Conservation (phyloP, 2,888 invertebrate species). For the Villa cingulata region DNA sequence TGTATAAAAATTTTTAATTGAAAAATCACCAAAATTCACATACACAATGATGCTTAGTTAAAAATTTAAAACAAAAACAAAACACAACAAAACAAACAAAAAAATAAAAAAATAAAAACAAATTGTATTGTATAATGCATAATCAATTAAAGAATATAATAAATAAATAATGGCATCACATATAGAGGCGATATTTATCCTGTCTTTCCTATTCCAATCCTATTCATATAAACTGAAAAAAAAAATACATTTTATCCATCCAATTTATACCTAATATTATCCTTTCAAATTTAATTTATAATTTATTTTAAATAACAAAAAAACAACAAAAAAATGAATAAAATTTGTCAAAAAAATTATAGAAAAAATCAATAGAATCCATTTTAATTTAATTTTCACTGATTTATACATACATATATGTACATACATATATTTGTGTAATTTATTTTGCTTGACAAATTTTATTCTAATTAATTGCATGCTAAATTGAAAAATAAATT, state of each 20-base stretch:
- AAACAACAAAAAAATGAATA: conserved; percentile 7
- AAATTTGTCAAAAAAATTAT: conserved; percentile 8
- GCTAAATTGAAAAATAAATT: not conserved
- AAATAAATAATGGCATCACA: not conserved
- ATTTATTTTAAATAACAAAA: conserved; percentile 15
- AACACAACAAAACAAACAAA: too few relatives aligned
- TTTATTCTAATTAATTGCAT: conserved; percentile 6
- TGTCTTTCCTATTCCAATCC: not conserved
- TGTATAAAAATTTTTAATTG: too few relatives aligned
- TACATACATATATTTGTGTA: too few relatives aligned
- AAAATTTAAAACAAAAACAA: not conserved
- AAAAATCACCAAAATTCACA: not conserved
- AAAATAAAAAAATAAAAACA: too few relatives aligned
- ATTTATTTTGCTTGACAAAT: too few relatives aligned
- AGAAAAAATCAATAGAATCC: too few relatives aligned
- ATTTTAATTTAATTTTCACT: too few relatives aligned
- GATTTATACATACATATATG: too few relatives aligned
- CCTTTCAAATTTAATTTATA: conserved; percentile 16
- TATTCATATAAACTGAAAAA: not conserved
- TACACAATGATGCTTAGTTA: not conserved
- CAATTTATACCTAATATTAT: conserved; percentile 6
- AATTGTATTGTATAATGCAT: not conserved
- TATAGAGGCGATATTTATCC: not conserved
- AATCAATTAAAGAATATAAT: not conserved
- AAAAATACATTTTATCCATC: too few relatives aligned